These are phyloP conservation scores for Aurelia coerulea DNA, from an alignment of 30 jellyfish, hydroid and myxozoan genomes.

Conservation along the genomic window DNA sequence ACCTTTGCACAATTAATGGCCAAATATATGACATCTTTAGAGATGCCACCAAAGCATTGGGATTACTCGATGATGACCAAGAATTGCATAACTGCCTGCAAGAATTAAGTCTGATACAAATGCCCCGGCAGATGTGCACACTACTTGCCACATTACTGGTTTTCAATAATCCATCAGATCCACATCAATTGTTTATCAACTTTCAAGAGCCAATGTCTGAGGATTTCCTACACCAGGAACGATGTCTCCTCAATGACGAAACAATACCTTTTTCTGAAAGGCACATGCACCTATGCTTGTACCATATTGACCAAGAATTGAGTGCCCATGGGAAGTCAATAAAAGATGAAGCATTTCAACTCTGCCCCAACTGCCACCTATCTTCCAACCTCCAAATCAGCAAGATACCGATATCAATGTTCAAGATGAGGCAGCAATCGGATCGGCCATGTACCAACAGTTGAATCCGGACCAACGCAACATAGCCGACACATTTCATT, in stretches of 20 bases:
- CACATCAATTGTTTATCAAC: not conserved
- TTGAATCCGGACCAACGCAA: slow-evolving; percentile 39
- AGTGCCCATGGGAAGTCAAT: slow-evolving; percentile 47
- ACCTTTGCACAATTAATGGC: slow-evolving; percentile 69
- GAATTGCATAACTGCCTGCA: slow-evolving; percentile 23
- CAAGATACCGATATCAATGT: not conserved
- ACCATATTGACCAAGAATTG: slow-evolving; percentile 1
- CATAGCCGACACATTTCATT: slow-evolving; percentile 13
- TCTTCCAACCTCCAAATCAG: slow-evolving; percentile 24
- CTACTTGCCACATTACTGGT: not conserved
- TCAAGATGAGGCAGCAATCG: slow-evolving; percentile 26
- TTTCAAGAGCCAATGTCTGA: slow-evolving; percentile 30
- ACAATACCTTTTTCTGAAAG: not conserved
- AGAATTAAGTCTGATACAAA: not conserved
- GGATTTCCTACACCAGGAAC: not conserved
- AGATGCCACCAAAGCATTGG: slow-evolving; percentile 75
- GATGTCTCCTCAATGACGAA: not conserved
- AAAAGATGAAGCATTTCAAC: slow-evolving; percentile 2
- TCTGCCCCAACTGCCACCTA: slow-evolving; percentile 47
- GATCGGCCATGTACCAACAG: slow-evolving; percentile 14
- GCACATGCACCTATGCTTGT: slow-evolving; percentile 23
- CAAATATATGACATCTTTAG: slow-evolving; percentile 40
- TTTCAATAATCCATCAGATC: slow-evolving; percentile 10
- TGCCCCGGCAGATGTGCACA: slow-evolving; percentile 25
- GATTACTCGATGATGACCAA: slow-evolving; percentile 35